Conservation (phyloP, 2,888 invertebrate genomes). For the Oligia strigilis region DNA sequence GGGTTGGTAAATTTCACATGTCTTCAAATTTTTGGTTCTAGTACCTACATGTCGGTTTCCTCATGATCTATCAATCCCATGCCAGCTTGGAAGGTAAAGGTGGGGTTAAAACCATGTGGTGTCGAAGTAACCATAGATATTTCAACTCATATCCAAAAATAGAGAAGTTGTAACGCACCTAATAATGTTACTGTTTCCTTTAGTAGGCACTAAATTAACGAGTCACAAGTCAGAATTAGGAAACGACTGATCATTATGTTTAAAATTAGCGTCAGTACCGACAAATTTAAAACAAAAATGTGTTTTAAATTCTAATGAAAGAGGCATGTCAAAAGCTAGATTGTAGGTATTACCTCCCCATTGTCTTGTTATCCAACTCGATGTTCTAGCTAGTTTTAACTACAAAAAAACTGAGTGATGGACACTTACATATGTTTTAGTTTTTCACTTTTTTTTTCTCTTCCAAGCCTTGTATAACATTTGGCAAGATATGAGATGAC, state of each 20-base stretch:
- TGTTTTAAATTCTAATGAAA: constrained; percentile 1
- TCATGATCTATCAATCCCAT: background rate
- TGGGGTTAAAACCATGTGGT: background rate
- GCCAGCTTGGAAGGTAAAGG: background rate
- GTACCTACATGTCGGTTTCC: no score
- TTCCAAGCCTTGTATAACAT: constrained; percentile 50
- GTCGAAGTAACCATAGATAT: background rate
- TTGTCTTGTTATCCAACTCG: constrained; percentile 38
- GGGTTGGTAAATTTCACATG: background rate
- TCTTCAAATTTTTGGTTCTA: background rate
- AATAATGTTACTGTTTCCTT: constrained; percentile 25
- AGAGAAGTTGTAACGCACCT: background rate
- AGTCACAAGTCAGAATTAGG: constrained; percentile 6
- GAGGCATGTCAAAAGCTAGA: background rate
- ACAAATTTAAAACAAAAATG: constrained; percentile 20
- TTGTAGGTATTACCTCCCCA: background rate
- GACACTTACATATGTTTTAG: constrained; percentile 52
- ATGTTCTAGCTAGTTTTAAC: constrained; percentile 19
- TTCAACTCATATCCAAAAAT: constrained; percentile 13
- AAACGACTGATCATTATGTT: constrained; percentile 8
- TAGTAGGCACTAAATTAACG: constrained; percentile 20
- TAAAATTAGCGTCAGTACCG: constrained; percentile 9
- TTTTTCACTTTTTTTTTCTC: constrained; percentile 31
- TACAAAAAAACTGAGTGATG: constrained; percentile 33
- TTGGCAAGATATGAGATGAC: constrained; percentile 47